Evolutionary conservation across 2,113 vertebrate species (phyloP), one percentile per base, ranked within the genome.

Genomic region (Prunella himalayana): DNA sequence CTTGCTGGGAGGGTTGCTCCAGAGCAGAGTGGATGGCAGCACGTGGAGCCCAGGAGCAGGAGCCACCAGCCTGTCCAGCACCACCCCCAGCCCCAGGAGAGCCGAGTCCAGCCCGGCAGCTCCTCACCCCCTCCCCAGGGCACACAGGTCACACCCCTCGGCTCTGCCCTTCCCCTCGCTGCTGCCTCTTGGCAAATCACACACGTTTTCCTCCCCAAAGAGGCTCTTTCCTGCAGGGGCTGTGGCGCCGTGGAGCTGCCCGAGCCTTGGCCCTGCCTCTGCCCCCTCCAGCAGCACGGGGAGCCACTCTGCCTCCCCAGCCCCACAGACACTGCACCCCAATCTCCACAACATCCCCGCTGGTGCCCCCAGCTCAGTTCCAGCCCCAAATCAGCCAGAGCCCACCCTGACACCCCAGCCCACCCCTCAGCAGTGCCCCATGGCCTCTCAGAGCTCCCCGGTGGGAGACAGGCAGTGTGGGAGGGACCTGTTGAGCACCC

Each of bases 401-500:
- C 22, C 56, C 72, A 42, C 37, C 35, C 37, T 1, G 8, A 33
- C 37, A 37, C 39, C 45, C 16, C 49, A 25, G 4, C 31, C 39
- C 7, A 2, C 14, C 50, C 56, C 45, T 50, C 1, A 0, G 17
- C 70, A 49, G 51, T 5, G 1, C 51, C 60, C 39, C 50, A 1
- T 1, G 11, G 68, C 81, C 68, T 80, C 28, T 3, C 0, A 12
- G 60, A 69, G 65, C 21, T 49, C 39, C 30, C 56, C 2, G 45
- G 30, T 2, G 45, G 66, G 75, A 30, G 10, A 21, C 17, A 30
- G 66, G 7, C 1, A 3, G 37, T 2, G 7, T 0, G 1, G 30
- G 33, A 5, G 13, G 70, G 71, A 95, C 95, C 82, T 95, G 96
- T 94, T 90, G 92, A 92, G 61, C 50, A 4, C 63, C 28, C 9